Percentiles rank a stretch among this genome's conserved stretches.
Evolutionary conservation across 2,113 vertebrate genomes (phyloP).

Genomic region (Lipophrys pholis): DNA sequence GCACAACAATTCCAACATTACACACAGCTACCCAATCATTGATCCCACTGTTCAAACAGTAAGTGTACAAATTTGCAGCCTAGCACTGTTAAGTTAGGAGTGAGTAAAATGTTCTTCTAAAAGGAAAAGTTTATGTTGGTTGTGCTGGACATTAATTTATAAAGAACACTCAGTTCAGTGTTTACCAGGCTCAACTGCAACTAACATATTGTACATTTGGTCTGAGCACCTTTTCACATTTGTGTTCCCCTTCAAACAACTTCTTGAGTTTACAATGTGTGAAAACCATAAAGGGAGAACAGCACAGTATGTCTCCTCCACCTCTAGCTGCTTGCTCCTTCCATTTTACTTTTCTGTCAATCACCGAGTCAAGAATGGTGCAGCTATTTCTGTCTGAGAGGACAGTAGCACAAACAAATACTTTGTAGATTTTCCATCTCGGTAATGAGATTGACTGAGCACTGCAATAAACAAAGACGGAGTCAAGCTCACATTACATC

Average conservation of each 20-base stretch:
- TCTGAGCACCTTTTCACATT: background rate
- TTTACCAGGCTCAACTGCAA: background rate
- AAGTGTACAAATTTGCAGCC: conserved; percentile 2
- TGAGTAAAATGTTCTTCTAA: no score
- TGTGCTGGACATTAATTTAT: no score
- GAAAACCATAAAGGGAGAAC: conserved; percentile 13
- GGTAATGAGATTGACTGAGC: background rate
- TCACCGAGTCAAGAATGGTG: conserved; percentile 5
- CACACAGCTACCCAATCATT: conserved; percentile 20
- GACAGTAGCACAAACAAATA: conserved; percentile 22
- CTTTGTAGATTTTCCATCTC: background rate
- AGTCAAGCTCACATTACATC: no score
- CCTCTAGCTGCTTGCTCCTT: background rate
- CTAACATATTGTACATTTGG: background rate
- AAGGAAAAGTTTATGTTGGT: no score
- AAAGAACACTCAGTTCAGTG: background rate
- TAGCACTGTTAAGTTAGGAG: no score
- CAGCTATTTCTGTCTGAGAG: conserved; percentile 16
- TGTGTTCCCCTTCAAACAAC: background rate
- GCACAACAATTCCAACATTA: conserved; percentile 13
- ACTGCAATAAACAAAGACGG: background rate
- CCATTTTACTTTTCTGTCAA: background rate
- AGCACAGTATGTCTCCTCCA: conserved; percentile 21
- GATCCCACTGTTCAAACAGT: background rate
- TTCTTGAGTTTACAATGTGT: conserved; percentile 14